Evolutionary conservation across 2,888 invertebrate species (phyloP), one percentile per base, ranked within the genome.

Genomic region (Andrena chrysosceles): DNA sequence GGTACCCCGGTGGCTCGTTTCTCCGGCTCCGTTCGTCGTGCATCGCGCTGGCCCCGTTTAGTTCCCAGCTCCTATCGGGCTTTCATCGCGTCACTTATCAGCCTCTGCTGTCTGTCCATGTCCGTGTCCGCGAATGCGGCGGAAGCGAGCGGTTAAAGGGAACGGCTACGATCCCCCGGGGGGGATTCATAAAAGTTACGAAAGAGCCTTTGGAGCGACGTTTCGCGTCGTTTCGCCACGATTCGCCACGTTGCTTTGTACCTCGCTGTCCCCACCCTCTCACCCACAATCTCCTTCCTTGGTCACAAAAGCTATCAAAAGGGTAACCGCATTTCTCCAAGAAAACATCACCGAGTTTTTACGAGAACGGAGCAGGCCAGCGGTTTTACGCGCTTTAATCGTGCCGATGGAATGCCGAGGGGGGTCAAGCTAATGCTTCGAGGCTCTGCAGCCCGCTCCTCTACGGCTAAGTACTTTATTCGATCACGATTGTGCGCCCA

Each of bases 11-110:
- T 0, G 56, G 35, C 5, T 77, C 56, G 69, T 73, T 60, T 35
- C 62, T 10, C 49, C 29, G 23, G 2, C 52, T 54, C 42, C 35
- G 63, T 26, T 59, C 16, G 60, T 5, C 23, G 26, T 52, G 54
- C 26, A 66, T 66, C 74, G 26, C n/a, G 71, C 69, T 69, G 76
- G 70, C 71, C 74, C 79, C 70, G 77, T 78, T 86, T 85, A 79
- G 78, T 75, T 72, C 13, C 29, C 10, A 29, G 60, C 71, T 60
- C 33, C 20, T 77, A 79, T 80, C 80, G 72, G 31, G 68, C 63
- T 77, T 73, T 84, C 77, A 74, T 70, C 77, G 77, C 81, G 56
- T 81, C 76, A 69, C 77, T 81, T 84, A 76, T 86, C 73, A 56
- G 67, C 54, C 56, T 48, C 10, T 56, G 48, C 48, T 77, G 77